Evolutionary conservation across 2,888 invertebrate genomes (phyloP).

Genomic region (Leptura quadrifasciata): DNA sequence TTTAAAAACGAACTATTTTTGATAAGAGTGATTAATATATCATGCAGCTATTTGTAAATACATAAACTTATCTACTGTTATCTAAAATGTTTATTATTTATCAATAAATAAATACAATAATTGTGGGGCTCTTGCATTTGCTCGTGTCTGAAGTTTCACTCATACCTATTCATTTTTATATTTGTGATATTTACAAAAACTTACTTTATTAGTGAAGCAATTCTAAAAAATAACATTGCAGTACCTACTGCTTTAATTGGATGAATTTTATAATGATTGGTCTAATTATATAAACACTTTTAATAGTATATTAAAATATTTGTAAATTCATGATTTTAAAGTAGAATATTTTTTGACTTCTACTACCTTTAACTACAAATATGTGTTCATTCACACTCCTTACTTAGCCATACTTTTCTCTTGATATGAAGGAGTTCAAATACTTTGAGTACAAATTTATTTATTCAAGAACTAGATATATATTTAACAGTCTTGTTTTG

Average conservation of each 20-base stretch:
- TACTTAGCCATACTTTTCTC: not conserved
- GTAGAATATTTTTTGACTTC: too few relatives aligned
- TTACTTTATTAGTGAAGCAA: too few relatives aligned
- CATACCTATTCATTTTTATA: not conserved
- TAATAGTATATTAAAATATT: not conserved
- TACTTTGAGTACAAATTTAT: not conserved
- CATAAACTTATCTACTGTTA: slow-evolving; percentile 19
- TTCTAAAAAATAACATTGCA: too few relatives aligned
- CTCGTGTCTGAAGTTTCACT: not conserved
- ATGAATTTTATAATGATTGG: not conserved
- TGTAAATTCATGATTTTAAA: not conserved
- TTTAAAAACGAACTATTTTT: slow-evolving; percentile 36
- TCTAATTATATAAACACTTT: not conserved
- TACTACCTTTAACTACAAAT: not conserved
- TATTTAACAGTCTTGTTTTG: slow-evolving; percentile 2
- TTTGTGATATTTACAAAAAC: not conserved
- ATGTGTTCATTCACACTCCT: not conserved
- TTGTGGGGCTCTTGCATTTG: not conserved
- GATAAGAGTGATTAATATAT: slow-evolving; percentile 33
- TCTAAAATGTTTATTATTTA: slow-evolving; percentile 14
- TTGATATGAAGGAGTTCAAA: not conserved
- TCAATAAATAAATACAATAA: slow-evolving; percentile 34
- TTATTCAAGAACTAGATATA: not conserved
- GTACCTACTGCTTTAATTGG: too few relatives aligned
- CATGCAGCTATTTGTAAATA: slow-evolving; percentile 32